Evolutionary conservation across 2,888 invertebrate genomes (phyloP).

Genomic region (Helobdella robusta): DNA sequence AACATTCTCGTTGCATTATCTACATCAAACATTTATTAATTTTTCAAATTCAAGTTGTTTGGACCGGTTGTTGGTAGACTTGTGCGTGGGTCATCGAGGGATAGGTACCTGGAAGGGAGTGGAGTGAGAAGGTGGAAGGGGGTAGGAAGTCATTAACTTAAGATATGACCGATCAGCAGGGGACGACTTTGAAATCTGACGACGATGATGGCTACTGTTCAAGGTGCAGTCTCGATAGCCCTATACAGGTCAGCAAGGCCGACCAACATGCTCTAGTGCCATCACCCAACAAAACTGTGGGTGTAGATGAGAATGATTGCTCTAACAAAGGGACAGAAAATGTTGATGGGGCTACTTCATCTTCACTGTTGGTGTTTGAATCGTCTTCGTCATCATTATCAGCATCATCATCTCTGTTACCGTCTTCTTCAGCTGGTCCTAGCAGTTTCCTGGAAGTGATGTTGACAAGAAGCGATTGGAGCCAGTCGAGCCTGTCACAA

Average conservation of each 20-base stretch:
- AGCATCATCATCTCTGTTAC: no score
- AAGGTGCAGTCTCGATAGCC: slow-evolving; percentile 35
- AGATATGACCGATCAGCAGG: no score
- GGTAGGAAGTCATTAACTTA: no score
- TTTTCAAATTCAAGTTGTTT: no score
- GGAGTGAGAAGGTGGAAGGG: no score
- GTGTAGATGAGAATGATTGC: neutral
- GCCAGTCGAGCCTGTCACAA: no score
- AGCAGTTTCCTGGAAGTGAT: slow-evolving; percentile 10
- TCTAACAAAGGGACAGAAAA: neutral
- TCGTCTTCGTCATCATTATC: neutral
- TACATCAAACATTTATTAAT: no score
- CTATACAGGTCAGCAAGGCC: slow-evolving; percentile 27
- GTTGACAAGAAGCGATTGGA: slow-evolving; percentile 3
- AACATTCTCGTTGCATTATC: no score
- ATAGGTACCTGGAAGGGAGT: no score
- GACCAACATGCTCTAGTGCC: neutral
- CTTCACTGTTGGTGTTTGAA: neutral
- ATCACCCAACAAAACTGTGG: neutral
- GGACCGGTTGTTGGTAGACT: no score
- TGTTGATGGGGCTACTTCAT: neutral
- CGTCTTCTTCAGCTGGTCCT: neutral
- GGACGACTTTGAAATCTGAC: slow-evolving; percentile 28
- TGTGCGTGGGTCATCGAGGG: no score
- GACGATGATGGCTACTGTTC: slow-evolving; percentile 37